Percentiles rank a stretch among this genome's conserved stretches.
phyloP scores from a whole-genome alignment of 2,888 invertebrate genomes.

The Trachelus tabidus region DNA sequence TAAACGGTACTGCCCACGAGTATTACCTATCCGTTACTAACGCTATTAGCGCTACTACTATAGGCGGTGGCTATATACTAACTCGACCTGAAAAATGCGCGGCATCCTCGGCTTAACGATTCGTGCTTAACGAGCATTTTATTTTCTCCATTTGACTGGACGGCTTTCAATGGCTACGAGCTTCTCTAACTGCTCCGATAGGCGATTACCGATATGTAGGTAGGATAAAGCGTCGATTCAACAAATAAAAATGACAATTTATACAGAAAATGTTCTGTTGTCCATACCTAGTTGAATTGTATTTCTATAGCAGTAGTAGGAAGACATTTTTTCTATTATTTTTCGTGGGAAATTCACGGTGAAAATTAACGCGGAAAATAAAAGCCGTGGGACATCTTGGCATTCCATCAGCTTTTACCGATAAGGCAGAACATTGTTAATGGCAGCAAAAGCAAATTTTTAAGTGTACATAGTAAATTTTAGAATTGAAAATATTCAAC shows the following conservation, averaged over 20 bases:
- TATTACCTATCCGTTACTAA: background rate
- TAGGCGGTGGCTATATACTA: background rate
- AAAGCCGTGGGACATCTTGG: no score
- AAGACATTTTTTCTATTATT: no score
- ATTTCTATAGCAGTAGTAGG: background rate
- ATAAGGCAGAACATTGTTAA: no score
- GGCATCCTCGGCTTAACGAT: background rate
- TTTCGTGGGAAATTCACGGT: no score
- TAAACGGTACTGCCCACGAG: conserved; percentile 20
- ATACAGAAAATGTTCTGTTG: background rate
- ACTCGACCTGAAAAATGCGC: background rate
- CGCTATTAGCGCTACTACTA: background rate
- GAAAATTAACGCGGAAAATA: no score
- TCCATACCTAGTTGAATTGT: background rate
- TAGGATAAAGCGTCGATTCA: background rate
- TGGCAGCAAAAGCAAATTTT: no score
- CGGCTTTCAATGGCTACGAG: background rate
- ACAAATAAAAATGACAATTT: background rate
- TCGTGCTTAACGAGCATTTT: conserved; percentile 1
- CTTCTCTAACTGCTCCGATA: background rate
- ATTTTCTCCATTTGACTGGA: background rate
- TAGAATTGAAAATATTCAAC: no score
- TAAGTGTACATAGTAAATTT: no score
- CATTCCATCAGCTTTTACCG: no score
- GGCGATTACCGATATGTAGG: background rate